phyloP scores from a whole-genome alignment of 2,888 invertebrate species.

The Kryphioiulus occultus region DNA sequence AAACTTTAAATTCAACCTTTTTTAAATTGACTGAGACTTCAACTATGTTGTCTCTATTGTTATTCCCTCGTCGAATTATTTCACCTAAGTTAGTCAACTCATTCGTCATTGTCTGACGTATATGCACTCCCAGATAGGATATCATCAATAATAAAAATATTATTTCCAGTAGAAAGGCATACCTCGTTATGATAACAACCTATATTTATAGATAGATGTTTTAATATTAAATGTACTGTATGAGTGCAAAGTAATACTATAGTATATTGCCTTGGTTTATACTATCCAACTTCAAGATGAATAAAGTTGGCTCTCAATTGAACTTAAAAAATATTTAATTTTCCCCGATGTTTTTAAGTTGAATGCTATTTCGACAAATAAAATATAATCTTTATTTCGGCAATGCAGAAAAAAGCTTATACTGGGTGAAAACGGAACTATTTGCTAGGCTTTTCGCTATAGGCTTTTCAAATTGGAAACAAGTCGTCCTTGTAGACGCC shows the following conservation, averaged over 20 bases:
- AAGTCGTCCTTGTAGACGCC: background rate
- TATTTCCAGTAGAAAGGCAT: background rate
- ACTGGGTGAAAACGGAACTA: background rate
- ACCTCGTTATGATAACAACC: background rate
- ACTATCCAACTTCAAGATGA: no score
- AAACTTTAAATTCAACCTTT: no score
- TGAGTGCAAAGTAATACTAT: no score
- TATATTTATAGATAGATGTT: background rate
- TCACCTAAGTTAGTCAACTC: background rate
- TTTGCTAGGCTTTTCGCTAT: background rate
- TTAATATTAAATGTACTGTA: background rate
- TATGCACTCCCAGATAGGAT: background rate
- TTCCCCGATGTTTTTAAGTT: background rate
- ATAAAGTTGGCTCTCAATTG: no score
- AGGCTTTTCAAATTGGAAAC: background rate
- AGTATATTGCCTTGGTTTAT: no score
- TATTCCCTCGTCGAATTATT: background rate
- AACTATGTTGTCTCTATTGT: background rate
- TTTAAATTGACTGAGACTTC: no score
- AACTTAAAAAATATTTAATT: no score
- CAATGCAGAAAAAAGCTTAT: background rate
- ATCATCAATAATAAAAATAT: background rate
- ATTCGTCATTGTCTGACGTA: background rate
- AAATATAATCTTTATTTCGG: background rate
- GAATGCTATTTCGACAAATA: background rate